Evolutionary conservation across 2,888 invertebrate genomes (phyloP).

Genomic region (Archips crataeganus): DNA sequence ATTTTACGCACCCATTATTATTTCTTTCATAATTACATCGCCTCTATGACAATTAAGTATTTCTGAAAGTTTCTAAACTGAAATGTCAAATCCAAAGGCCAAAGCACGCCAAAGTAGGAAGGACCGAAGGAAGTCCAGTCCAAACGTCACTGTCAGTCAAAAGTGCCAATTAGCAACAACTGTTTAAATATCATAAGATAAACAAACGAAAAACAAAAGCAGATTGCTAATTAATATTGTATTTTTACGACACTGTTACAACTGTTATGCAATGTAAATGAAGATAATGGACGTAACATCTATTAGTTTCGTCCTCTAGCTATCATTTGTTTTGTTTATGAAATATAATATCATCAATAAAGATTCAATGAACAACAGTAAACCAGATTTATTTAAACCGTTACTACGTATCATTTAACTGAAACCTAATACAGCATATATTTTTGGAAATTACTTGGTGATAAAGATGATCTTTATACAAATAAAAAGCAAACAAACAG

Average conservation of each 20-base stretch:
- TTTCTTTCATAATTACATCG: too few relatives aligned
- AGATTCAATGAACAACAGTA: background rate
- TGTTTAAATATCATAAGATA: too few relatives aligned
- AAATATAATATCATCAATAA: background rate
- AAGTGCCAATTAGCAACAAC: too few relatives aligned
- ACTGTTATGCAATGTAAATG: slow-evolving; percentile 3
- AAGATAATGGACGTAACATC: background rate
- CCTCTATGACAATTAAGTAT: too few relatives aligned
- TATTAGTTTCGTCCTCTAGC: background rate
- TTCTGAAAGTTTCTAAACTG: too few relatives aligned
- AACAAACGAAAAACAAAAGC: background rate
- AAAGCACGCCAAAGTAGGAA: too few relatives aligned
- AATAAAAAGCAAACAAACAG: background rate
- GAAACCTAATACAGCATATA: background rate
- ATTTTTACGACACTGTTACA: background rate
- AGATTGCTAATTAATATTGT: background rate
- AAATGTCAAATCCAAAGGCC: too few relatives aligned
- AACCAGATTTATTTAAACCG: too few relatives aligned
- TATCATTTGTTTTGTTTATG: background rate
- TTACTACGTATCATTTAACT: background rate
- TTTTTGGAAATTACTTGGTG: background rate
- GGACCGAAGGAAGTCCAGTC: too few relatives aligned
- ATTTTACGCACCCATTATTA: too few relatives aligned
- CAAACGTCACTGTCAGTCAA: too few relatives aligned
- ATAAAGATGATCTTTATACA: background rate